phyloP scores from a whole-genome alignment of 2,113 vertebrate genomes.

The Campylomormyrus tamandua region DNA sequence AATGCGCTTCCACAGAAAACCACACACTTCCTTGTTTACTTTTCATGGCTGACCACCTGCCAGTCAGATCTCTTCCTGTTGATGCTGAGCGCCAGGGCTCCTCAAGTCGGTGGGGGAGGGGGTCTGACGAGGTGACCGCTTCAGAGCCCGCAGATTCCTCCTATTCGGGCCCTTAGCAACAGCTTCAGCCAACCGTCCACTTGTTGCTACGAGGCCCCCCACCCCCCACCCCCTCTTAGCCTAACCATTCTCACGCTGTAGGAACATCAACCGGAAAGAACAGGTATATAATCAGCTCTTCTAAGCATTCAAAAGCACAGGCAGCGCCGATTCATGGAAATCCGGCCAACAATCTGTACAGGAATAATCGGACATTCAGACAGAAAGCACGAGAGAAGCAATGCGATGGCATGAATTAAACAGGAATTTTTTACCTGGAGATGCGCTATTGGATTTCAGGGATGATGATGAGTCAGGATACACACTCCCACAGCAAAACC shows the following conservation, averaged over 20 bases:
- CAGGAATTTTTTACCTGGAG: background rate
- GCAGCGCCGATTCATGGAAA: background rate
- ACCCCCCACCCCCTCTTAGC: background rate
- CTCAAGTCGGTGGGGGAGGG: background rate
- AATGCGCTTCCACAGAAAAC: background rate
- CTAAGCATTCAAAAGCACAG: background rate
- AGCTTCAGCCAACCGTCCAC: background rate
- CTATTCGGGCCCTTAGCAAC: slow-evolving; percentile 1
- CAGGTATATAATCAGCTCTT: background rate
- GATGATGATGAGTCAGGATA: background rate
- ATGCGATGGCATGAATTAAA: background rate
- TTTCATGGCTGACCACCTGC: background rate
- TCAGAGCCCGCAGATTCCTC: background rate
- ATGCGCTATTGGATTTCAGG: background rate
- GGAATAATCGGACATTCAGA: background rate
- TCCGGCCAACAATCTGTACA: background rate
- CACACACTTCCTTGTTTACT: background rate
- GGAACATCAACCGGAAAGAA: background rate
- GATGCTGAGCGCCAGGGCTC: background rate
- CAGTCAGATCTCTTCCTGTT: background rate
- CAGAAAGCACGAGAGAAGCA: too few relatives aligned
- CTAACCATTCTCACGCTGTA: background rate
- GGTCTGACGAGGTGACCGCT: background rate
- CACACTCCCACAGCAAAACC: background rate
- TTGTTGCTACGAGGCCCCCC: slow-evolving; percentile 6